Evolutionary conservation across 2,797 vertebrate species (phyloP), one percentile per base, ranked within the genome.

Genomic region (Sebastiscus tertius): DNA sequence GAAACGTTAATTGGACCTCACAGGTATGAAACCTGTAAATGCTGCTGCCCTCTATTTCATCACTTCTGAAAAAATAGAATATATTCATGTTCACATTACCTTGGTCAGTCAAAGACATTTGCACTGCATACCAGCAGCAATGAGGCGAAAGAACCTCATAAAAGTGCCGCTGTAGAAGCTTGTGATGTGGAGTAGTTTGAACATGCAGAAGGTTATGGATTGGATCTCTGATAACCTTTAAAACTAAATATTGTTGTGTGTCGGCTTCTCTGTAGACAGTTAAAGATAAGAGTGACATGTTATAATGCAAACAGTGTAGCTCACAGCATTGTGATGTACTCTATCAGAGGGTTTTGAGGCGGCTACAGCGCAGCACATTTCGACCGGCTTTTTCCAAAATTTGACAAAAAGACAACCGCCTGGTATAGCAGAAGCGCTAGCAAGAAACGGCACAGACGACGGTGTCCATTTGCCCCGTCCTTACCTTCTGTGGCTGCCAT

Each of bases 401-500:
- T 26, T 46, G 42, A 77, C 56, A 71, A 72, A 71, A 72, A 85
- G 80, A 65, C 74, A 59, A 81, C 54, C 29, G 77, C 42, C 65
- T 52, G 18, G 22, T 73, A 46, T 16, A 46, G 77, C 77, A 75
- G 42, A 75, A 73, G 67, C 29, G 54, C 16, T 6, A 54, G 69
- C 80, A 78, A 52, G 73, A 84, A 87, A 79, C 63, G 1, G 79
- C 79, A 74, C 80, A 86, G 86, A 85, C 72, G 36, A 89, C 65
- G 69, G 65, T 86, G 86, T 92, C 88, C 75, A 10, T 89, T 84
- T 79, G 81, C 92, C 82, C 88, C 65, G 85, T 90, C 81, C 80
- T 66, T 87, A 87, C 93, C 89, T 93, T 95, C 93, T 95, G 92
- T 87, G 82, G 73, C 78, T 75, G 88, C 94, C 93, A 93, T 94